Base-by-base conservation (phyloP, 1,140 invertebrate genomes). In the Zaprionus camerounensis region DNA sequence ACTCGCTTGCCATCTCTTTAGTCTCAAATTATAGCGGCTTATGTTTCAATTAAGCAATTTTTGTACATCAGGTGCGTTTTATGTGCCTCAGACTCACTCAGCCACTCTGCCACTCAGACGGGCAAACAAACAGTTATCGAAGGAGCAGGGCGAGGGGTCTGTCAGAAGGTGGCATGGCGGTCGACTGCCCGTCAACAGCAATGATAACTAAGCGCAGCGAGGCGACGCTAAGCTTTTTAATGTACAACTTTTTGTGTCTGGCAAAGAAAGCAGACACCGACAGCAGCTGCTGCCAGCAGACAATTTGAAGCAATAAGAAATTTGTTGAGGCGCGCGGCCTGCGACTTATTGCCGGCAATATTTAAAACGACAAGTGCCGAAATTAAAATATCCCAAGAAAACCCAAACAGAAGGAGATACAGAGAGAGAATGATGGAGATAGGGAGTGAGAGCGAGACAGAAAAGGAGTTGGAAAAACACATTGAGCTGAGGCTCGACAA, bases 21-120 rank as follows among this genome's bases (percentile, higher is more conserved):
- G 64, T 15, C 41, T 12, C 70, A 73, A 85, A 75, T 88, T 85
- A 88, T 80, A 81, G 75, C 71, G 82, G 85, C 85, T 88, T 90
- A 90, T 90, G 81, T 90, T 90, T 88, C 85, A 88, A 88, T 88
- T 88, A 88, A 85, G 85, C 81, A 90, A 73, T 88, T 88, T 85
- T 82, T 81, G 78, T 79, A 88, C 84, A 88, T 85, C 85, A 88
- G 85, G 85, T 88, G 85, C 72, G 85, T 84, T 88, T 88, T 72
- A 88, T 90, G 66, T 11, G n/a, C 26, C 55, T 53, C 64, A 65
- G 59, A 56, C 64, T 51, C 57, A 64, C 61, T 63, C 26, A 34
- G 80, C 58, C 36, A 28, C 74, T 74, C 78, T 69, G 56, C 63
- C 75, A 78, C 66, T 59, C 64, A 59, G 70, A 34, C 67, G 41